Evolutionary conservation across 2,113 vertebrate genomes (phyloP), one percentile per base, ranked within the genome.

Genomic region (Myocastor coypus): DNA sequence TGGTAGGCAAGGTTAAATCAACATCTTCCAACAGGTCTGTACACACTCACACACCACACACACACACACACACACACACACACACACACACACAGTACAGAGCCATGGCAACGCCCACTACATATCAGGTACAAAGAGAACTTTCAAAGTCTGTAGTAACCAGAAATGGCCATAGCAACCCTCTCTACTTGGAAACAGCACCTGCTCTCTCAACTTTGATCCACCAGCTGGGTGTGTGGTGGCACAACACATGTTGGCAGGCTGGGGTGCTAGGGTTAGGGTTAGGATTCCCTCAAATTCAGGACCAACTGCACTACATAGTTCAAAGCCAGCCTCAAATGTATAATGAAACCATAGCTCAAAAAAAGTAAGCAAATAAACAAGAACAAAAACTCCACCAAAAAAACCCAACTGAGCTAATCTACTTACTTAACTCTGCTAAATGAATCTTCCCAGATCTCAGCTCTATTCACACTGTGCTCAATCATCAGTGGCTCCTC

Each of bases 171-270:
- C 61, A 81, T 83, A 61, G 11, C 4, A 22, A 77, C 16, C 46
- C 24, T 93, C 57, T 87, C 30, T 87, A 19, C n/a, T 85, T n/a
- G 3, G 37, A 87, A 83, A 83, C 22, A 80, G 92, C 40, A 94
- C 63, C 26, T 78, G 55, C 6, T 57, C 24, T 64, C 69, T 37
- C 59, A 64, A 8, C 46, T 46, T 28, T 30, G 30, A 71, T 42
- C 30, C 32, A 34, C 50, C 50, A 78, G 11, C 57, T 24, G 11
- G n/a, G n/a, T 19, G 26, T 30, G 57, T 73, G 28, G 28, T 50
- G 28, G 9, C 19, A 1, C 17, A 61, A 16, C 26, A 13, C 28
- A 3, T 34, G 28, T 89, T 30, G 1, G n/a, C 20, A 64, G 14
- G 9, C 37, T 22, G 17, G 46, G 26, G 59, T 17, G 46, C 40